Conservation (phyloP, 2,797 vertebrate species). For the Podarcis siculus region DNA sequence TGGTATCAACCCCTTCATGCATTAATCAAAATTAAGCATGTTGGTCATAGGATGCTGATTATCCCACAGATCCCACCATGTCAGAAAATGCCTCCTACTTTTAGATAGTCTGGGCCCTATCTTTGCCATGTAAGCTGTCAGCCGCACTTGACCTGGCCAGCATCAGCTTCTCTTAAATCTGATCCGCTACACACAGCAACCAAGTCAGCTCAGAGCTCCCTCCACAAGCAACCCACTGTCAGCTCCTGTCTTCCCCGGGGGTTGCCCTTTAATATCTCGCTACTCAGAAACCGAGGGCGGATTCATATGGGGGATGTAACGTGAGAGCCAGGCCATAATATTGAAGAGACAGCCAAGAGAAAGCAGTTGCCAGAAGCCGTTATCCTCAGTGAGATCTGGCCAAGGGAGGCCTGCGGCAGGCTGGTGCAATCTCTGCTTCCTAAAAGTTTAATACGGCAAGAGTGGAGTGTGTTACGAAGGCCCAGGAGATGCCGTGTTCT, state of each 20-base stretch:
- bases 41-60: too few relatives aligned
- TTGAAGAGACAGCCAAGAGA: not conserved
- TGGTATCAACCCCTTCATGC: too few relatives aligned
- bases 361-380: not conserved
- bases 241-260: not conserved
- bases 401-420: not conserved
- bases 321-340: not conserved
- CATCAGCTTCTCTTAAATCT: not conserved
- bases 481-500: not conserved
- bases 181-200: too few relatives aligned
- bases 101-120: not conserved
- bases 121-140: not conserved
- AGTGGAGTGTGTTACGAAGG: not conserved
- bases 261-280: not conserved
- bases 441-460: not conserved
- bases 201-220: not conserved
- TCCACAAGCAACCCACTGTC: not conserved
- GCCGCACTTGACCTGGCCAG: not conserved
- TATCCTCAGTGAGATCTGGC: not conserved
- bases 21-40: too few relatives aligned
- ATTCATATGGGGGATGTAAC: not conserved
- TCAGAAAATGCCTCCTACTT: not conserved
- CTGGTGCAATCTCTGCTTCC: slow-evolving; percentile 8
- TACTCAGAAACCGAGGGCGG: not conserved
- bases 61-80: too few relatives aligned